Base-by-base conservation (phyloP, 2,888 invertebrate genomes). In the Chalcis sispes region DNA sequence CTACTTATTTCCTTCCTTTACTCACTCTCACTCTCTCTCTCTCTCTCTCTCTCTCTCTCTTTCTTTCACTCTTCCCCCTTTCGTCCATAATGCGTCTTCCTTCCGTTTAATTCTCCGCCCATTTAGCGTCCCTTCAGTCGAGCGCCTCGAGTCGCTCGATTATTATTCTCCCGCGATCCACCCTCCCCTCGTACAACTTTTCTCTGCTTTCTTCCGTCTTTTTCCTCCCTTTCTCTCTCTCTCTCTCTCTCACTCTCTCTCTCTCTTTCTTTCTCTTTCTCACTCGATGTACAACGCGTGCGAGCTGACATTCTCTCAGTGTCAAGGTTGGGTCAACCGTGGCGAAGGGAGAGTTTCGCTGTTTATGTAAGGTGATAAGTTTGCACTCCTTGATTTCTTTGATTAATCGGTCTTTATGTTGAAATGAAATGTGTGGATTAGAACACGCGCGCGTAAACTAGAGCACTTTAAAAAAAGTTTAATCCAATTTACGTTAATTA, bases 271-370 rank as follows among this genome's bases (percentile, higher is more conserved):
- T 13, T 13, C 48, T 18, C 46, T 15, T 13, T 20, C 7, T 3
- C 29, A 13, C 13, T 20, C 2, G 5, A 7, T 61, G 1, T 23
- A 25, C 20, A 15, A 23, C 7, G n/a, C 18, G 25, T 27, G 36
- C 36, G 20, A 13, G 10, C 7, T 10, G 32, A 15, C n/a, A 13
- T 76, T 80, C 78, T 77, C 78, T 82, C 84, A 85, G 82, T 85
- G 85, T 85, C 85, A 85, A 85, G 85, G 85, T 84, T 83, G 80
- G 81, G 81, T 82, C 83, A 81, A 62, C 73, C 77, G 46, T 67
- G 77, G n/a, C 65, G 75, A 69, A 52, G 62, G 58, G 54, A 70
- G 71, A 7, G n/a, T 5, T 3, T 8, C 8, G 32, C 32, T 32
- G 32, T 8, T 32, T 32, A 32, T 32, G 5, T 2, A 42, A 42